A percentile compares a stretch with the other conserved stretches of the same genome.
Conservation (phyloP, 2,888 invertebrate species). For the Quadriops clusia region DNA sequence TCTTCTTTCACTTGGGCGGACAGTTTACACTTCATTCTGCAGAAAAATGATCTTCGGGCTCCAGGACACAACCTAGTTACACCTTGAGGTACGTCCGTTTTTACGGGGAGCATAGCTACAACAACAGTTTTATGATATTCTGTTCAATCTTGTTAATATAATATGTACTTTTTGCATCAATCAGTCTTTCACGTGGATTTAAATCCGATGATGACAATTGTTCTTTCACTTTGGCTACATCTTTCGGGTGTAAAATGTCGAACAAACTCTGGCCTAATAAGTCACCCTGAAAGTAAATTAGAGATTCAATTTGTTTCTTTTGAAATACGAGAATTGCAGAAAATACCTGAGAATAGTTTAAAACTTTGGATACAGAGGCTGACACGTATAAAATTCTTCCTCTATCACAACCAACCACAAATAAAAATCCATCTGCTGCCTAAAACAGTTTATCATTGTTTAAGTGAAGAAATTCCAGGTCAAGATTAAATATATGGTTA, state of each 20-base stretch:
- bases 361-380: constrained; percentile 69
- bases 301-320: constrained; percentile 7
- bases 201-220: constrained; percentile 85
- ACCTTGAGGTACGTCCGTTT: constrained; percentile 68
- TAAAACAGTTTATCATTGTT: too few species aligned
- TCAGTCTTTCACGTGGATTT: constrained; percentile 75
- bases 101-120: constrained; percentile 82
- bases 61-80: constrained; percentile 72
- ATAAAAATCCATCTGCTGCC: constrained; percentile 81
- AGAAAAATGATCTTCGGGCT: constrained; percentile 83
- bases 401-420: constrained; percentile 87
- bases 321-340: constrained; percentile 1
- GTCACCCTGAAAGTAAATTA: constrained; percentile 58
- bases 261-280: constrained; percentile 86
- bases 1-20: constrained; percentile 61
- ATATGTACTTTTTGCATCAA: constrained; percentile 76
- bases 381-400: constrained; percentile 84
- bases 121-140: constrained; percentile 10
- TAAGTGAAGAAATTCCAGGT: constrained; percentile 7
- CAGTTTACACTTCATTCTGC: constrained; percentile 77
- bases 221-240: constrained; percentile 89
- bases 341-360: constrained; percentile 69
- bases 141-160: neutral
- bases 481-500: too few species aligned
- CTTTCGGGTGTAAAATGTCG: constrained; percentile 88